phyloP scores from a whole-genome alignment of 37 sponge, comb jelly and placozoan genomes.

The Ianthella basta region DNA sequence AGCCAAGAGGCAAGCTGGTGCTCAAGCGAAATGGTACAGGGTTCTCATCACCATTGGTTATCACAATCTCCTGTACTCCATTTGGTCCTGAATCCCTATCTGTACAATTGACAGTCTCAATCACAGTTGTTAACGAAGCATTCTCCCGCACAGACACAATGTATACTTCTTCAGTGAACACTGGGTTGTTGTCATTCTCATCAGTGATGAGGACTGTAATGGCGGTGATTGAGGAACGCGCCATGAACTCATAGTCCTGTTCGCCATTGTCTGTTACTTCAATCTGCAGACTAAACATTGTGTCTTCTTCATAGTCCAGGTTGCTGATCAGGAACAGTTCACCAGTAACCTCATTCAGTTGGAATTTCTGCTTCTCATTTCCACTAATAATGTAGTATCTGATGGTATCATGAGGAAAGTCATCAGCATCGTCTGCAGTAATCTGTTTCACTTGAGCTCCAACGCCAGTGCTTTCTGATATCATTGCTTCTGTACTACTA shows the following conservation, averaged over 20 bases:
- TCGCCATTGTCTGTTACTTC: conserved; percentile 66
- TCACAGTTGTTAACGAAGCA: neutral
- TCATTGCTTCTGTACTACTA: neutral
- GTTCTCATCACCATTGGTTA: neutral
- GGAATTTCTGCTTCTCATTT: conserved; percentile 46
- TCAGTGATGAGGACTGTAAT: conserved; percentile 50
- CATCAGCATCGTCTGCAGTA: conserved; percentile 55
- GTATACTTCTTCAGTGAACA: conserved; percentile 32
- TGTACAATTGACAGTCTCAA: conserved; percentile 41
- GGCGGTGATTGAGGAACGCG: conserved; percentile 18
- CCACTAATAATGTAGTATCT: conserved; percentile 53
- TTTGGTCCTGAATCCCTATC: conserved; percentile 59
- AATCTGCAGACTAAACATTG: conserved; percentile 45
- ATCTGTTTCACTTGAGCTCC: conserved; percentile 42
- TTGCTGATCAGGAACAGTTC: conserved; percentile 43
- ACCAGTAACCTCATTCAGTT: conserved; percentile 55
- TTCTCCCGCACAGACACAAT: neutral
- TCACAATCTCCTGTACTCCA: conserved; percentile 18
- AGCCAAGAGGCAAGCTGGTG: neutral
- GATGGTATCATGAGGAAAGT: conserved; percentile 49
- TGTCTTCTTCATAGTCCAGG: conserved; percentile 60
- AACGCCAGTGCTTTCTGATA: conserved; percentile 42
- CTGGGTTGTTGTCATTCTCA: conserved; percentile 78
- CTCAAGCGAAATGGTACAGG: neutral
- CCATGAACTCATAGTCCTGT: conserved; percentile 35